phyloP scores from a whole-genome alignment of 2,888 invertebrate genomes.

The Deroplatys truncata region DNA sequence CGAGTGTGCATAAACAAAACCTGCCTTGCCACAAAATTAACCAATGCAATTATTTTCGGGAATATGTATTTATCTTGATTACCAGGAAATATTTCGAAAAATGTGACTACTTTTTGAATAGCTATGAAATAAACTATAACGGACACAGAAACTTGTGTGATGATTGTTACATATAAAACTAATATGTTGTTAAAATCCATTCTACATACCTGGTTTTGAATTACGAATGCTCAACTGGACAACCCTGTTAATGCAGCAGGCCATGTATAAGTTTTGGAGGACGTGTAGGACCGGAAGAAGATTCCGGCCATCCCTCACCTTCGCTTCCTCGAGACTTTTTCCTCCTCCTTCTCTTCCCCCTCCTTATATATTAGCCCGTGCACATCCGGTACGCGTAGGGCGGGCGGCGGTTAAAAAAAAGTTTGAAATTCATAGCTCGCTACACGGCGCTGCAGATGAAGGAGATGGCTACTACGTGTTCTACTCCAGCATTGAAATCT shows the following conservation, averaged over 20 bases:
- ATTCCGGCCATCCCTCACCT: slow-evolving; percentile 10
- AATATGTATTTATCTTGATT: no score
- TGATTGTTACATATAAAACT: no score
- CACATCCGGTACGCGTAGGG: neutral
- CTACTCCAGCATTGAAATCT: neutral
- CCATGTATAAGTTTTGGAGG: neutral
- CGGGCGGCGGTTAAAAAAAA: neutral
- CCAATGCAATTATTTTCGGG: no score
- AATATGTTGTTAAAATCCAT: no score
- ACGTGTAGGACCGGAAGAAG: slow-evolving; percentile 2
- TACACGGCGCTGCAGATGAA: neutral
- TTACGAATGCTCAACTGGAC: neutral
- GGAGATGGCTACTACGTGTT: neutral
- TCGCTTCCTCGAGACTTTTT: slow-evolving; percentile 2
- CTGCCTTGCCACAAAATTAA: no score
- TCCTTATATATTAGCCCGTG: neutral
- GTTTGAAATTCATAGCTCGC: neutral
- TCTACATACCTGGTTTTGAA: no score
- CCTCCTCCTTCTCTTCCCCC: neutral
- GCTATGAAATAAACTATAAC: no score
- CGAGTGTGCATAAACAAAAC: no score
- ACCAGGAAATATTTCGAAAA: no score
- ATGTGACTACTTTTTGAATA: no score
- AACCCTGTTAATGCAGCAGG: neutral
- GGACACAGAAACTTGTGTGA: no score